Conservation (phyloP, 2,113 vertebrate species). For the Clarias gariepinus region DNA sequence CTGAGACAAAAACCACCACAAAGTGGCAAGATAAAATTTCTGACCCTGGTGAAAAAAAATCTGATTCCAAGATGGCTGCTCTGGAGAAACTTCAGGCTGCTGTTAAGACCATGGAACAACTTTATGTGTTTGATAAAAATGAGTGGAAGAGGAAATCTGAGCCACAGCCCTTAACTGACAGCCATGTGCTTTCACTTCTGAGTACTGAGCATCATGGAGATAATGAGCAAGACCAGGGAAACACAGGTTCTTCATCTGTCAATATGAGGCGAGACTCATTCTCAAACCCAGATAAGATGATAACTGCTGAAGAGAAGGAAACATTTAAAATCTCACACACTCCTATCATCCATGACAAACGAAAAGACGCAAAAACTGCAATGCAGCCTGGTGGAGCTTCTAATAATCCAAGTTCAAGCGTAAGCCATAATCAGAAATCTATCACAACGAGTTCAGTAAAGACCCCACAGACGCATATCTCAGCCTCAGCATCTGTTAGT, state of each 20-base stretch:
- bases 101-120: slow-evolving; percentile 93
- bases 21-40: slow-evolving; percentile 71
- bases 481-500: slow-evolving; percentile 48
- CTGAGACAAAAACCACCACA: slow-evolving; percentile 71
- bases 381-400: slow-evolving; percentile 32
- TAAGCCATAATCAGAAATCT: slow-evolving; percentile 61
- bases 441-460: slow-evolving; percentile 41
- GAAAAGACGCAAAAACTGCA: slow-evolving; percentile 31
- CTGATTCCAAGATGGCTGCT: slow-evolving; percentile 70
- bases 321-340: slow-evolving; percentile 26
- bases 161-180: slow-evolving; percentile 75
- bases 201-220: slow-evolving; percentile 65
- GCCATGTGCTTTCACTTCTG: slow-evolving; percentile 87
- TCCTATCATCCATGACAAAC: slow-evolving; percentile 38
- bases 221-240: slow-evolving; percentile 46
- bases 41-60: slow-evolving; percentile 69
- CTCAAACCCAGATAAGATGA: slow-evolving; percentile 64
- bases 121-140: slow-evolving; percentile 86
- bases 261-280: slow-evolving; percentile 65
- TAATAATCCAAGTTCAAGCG: slow-evolving; percentile 49
- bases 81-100: slow-evolving; percentile 91
- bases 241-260: neutral
- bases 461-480: slow-evolving; percentile 25
- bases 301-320: slow-evolving; percentile 57
- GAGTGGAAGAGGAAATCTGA: slow-evolving; percentile 91